Evolutionary conservation across 1,140 invertebrate genomes (phyloP), one percentile per base, ranked within the genome.

Genomic region (Zeugodacus cucurbitae): DNA sequence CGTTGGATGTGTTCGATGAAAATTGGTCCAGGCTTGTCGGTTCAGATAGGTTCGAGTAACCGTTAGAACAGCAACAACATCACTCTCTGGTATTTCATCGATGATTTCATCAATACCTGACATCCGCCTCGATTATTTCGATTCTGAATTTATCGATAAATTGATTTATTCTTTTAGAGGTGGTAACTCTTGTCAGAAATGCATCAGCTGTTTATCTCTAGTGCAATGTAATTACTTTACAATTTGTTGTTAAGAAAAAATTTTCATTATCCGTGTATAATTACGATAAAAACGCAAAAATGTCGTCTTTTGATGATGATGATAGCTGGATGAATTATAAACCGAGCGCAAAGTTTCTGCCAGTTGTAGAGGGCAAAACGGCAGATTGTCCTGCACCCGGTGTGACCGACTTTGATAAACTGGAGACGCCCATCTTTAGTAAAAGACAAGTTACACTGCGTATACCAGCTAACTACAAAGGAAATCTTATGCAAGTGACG

Each of bases 381-480:
- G 74, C 74, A 26, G 74, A 82, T 7, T 82, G 74, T 17, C 74
- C 74, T 82, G 74, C 74, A 41, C 11, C 74, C 11, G 74, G 74
- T 26, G 34, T 11, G 26, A 82, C 74, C 2, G 74, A 82, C n/a
- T 82, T 48, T 48, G 41, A 82, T 10, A 26, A 44, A 26, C 41
- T 82, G 74, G 96, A 97, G 89, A 94, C 94, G 22, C 96, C 96
- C 17, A 97, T 97, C 91, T 97, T 97, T 92, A 96, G 95, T 14
- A 97, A 97, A 91, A 95, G 96, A 87, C 96, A 96, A 92, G 96
- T 97, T 92, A 96, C 96, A 90, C 96, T 96, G 90, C 95, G 96
- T 89, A 97, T 98, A 20, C 95, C 96, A 0, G 96, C 97, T 89
- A 90, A 93, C 26, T 91, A 89, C 41, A 89, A 44, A 17, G 92